phyloP scores from a whole-genome alignment of 1,140 invertebrate genomes.

The Brachionus koreanus region DNA sequence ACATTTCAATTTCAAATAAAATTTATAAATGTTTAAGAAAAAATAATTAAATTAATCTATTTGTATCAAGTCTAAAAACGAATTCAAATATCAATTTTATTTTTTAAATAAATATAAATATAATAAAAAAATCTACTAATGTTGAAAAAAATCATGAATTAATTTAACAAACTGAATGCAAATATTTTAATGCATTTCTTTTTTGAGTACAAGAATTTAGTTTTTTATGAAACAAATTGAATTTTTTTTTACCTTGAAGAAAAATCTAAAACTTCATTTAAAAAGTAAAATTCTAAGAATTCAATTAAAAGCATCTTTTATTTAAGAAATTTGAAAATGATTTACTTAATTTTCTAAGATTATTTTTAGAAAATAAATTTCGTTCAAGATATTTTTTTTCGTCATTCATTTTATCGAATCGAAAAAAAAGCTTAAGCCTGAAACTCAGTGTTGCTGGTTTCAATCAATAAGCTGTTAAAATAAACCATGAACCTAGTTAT shows the following conservation, averaged over 20 bases:
- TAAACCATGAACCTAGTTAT: too few species aligned
- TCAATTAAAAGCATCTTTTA: background rate
- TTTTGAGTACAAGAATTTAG: background rate
- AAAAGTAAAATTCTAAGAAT: background rate
- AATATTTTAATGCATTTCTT: background rate
- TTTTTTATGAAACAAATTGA: background rate
- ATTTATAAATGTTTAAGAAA: too few species aligned
- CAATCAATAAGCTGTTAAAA: background rate
- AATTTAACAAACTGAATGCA: background rate
- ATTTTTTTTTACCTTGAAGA: background rate
- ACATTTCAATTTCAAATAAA: too few species aligned
- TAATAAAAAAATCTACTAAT: background rate
- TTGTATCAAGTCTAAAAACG: too few species aligned
- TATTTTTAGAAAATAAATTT: background rate
- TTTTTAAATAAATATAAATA: background rate
- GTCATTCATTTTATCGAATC: background rate
- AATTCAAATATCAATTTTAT: too few species aligned
- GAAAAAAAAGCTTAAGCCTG: background rate
- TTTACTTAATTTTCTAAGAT: background rate
- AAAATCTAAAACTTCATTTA: background rate
- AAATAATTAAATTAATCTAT: too few species aligned
- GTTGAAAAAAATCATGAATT: background rate
- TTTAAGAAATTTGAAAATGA: background rate
- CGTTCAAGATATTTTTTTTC: background rate
- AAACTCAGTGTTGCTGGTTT: background rate